A percentile compares a stretch with the other conserved stretches of the same genome.
Evolutionary conservation across 2,888 invertebrate genomes (phyloP).

Genomic region (Ectobius pallidus): DNA sequence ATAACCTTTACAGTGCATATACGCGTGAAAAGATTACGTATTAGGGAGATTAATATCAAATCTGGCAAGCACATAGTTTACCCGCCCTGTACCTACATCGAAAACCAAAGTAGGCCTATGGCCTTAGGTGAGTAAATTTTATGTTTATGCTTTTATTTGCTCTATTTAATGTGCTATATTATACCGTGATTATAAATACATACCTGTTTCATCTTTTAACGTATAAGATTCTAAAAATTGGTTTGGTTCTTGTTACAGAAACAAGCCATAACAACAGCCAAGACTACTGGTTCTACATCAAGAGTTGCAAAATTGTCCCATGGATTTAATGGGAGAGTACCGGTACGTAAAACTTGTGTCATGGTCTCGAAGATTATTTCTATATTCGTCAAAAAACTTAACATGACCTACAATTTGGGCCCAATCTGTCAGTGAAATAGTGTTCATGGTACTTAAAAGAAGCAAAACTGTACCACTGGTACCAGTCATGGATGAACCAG

Average conservation of each 20-base stretch:
- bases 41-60: slow-evolving; percentile 9
- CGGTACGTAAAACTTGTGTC: slow-evolving; percentile 11
- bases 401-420: slow-evolving; percentile 33
- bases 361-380: slow-evolving; percentile 11
- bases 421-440: slow-evolving; percentile 34
- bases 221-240: neutral
- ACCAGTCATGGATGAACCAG: slow-evolving; percentile 79
- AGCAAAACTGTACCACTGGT: slow-evolving; percentile 60
- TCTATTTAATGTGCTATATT: too few relatives aligned
- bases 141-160: neutral
- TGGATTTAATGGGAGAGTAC: neutral
- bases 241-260: neutral
- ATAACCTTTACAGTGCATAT: neutral
- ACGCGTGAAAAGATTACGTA: neutral
- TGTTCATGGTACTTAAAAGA: slow-evolving; percentile 68
- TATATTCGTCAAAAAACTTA: slow-evolving; percentile 30
- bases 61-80: slow-evolving; percentile 21
- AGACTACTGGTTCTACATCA: slow-evolving; percentile 4
- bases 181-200: too few relatives aligned
- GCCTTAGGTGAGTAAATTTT: slow-evolving; percentile 34
- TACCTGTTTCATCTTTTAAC: too few relatives aligned
- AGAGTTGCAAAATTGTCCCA: neutral
- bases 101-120: slow-evolving; percentile 37
- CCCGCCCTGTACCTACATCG: slow-evolving; percentile 37
- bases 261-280: neutral